Conservation (phyloP, 2,797 vertebrate genomes). For the Anas capensis region DNA sequence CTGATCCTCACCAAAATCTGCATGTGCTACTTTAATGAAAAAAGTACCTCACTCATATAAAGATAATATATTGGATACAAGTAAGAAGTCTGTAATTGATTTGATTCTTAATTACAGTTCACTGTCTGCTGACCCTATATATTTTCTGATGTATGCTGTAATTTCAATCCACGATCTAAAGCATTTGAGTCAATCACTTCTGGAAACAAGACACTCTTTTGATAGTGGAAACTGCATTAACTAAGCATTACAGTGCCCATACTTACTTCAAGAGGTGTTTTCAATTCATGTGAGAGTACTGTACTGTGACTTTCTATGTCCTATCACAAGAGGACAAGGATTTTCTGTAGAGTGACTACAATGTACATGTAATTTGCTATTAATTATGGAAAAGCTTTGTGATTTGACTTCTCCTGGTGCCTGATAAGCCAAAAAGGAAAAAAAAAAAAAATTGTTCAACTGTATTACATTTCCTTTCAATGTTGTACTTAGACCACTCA, state of each 20-base stretch:
- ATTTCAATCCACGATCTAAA: not conserved
- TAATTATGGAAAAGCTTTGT: conserved; percentile 58
- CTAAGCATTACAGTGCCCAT: not conserved
- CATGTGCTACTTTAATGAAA: not conserved
- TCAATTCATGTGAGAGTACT: not conserved
- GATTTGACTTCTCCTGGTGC: conserved; percentile 53
- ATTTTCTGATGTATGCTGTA: not conserved
- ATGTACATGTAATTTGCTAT: conserved; percentile 34
- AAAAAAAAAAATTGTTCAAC: conserved; percentile 40
- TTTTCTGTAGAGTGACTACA: conserved; percentile 31
- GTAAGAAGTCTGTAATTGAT: not conserved
- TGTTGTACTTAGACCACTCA: conserved; percentile 50
- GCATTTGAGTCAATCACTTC: not conserved
- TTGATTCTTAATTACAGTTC: conserved; percentile 1
- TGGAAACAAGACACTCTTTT: not conserved
- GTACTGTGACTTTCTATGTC: not conserved
- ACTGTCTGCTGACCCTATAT: not conserved
- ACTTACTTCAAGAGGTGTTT: not conserved
- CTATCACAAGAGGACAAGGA: conserved; percentile 35
- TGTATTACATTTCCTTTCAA: conserved; percentile 64
- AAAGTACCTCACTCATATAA: not conserved
- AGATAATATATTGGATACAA: not conserved
- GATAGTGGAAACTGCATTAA: not conserved
- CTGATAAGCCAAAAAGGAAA: conserved; percentile 23
- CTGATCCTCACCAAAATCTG: not conserved